These are phyloP conservation scores for Macrobrachium rosenbergii DNA, from an alignment of 1,140 invertebrate genomes.

Conservation along the genomic window DNA sequence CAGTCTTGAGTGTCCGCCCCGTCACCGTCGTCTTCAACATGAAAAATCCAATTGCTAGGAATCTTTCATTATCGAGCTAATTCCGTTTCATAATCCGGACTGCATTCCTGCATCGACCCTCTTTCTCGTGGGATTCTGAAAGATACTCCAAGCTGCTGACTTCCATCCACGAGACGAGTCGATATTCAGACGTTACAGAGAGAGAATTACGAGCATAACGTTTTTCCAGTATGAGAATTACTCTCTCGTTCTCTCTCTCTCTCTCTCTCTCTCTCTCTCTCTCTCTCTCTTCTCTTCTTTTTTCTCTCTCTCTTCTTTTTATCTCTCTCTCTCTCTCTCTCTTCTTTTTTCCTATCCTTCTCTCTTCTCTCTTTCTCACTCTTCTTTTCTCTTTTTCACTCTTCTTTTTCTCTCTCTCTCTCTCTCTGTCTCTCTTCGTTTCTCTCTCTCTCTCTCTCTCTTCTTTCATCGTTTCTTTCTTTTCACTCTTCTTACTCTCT, in stretches of 20 bases:
- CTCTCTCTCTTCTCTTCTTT: neutral
- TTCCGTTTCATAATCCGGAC: too few species aligned
- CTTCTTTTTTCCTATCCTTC: neutral
- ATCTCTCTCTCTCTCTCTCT: neutral
- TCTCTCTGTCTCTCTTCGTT: neutral
- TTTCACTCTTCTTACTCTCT: neutral
- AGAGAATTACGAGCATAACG: too few species aligned
- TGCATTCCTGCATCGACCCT: too few species aligned
- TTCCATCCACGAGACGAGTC: too few species aligned
- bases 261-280: neutral
- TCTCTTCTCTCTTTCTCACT: neutral
- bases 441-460: neutral
- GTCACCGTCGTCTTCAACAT: too few species aligned
- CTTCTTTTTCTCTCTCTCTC: neutral
- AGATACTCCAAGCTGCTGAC: too few species aligned
- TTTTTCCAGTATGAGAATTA: too few species aligned
- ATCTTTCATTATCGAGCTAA: too few species aligned
- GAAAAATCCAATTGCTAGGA: too few species aligned
- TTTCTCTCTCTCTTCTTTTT: neutral
- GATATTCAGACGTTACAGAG: too few species aligned
- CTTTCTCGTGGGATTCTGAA: too few species aligned
- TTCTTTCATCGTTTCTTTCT: neutral
- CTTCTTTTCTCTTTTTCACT: neutral
- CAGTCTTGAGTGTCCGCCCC: too few species aligned
- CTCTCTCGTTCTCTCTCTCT: neutral